Percentiles rank a stretch among this genome's conserved stretches.
These are phyloP conservation scores for Pseudomyrmex gracilis DNA, from an alignment of 1,140 invertebrate genomes.

Conservation along the genomic window DNA sequence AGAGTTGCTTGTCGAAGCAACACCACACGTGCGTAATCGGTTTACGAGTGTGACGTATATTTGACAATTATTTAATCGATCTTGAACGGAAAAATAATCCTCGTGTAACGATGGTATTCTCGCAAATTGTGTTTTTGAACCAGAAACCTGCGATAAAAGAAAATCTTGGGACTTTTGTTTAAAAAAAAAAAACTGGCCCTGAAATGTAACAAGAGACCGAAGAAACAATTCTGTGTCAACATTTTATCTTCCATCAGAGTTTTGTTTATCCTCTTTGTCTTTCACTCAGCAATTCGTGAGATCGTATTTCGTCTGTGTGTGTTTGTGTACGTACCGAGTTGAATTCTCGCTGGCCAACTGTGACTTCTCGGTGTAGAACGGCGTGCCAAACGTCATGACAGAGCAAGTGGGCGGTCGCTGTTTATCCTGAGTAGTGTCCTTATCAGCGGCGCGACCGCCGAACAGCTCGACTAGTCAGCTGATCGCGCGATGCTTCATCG, in stretches of 20 bases:
- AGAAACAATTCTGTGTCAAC: neutral
- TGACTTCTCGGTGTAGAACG: conserved; percentile 78
- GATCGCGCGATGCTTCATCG: conserved; percentile 76
- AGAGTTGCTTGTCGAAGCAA: neutral
- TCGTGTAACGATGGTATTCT: neutral
- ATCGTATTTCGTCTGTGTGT: too few species aligned
- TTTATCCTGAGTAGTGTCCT: conserved; percentile 36
- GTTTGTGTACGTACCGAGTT: conserved; percentile 69
- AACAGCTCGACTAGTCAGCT: conserved; percentile 81
- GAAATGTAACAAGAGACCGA: neutral
- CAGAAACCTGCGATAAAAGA: too few species aligned
- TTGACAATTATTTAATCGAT: neutral
- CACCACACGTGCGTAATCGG: neutral
- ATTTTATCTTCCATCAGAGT: neutral
- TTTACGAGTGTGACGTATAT: neutral
- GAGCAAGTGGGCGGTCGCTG: conserved; percentile 66
- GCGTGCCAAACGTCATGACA: conserved; percentile 80
- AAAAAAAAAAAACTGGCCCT: neutral
- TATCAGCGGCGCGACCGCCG: conserved; percentile 67
- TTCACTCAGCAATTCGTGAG: too few species aligned
- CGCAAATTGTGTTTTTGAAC: neutral
- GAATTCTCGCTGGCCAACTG: conserved; percentile 73
- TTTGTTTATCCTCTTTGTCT: neutral
- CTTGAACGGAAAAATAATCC: too few species aligned
- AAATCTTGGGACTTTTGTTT: too few species aligned